A percentile compares a stretch with the other conserved stretches of the same genome.
Conservation (phyloP, 2,797 vertebrate genomes). For the Nannoperca australis region DNA sequence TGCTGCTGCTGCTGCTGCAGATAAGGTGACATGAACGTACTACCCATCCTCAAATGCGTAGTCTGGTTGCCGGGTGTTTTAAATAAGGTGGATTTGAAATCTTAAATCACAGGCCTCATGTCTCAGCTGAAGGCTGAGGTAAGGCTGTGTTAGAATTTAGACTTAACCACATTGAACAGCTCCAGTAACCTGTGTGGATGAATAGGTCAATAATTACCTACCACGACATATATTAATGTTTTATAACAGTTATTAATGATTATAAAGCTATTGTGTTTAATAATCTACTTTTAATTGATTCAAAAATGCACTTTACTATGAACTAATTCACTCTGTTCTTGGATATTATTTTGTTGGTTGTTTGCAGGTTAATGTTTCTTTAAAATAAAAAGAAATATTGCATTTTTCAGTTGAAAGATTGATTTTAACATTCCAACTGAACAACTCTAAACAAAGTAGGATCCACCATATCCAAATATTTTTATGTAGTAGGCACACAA, state of each 20-base stretch:
- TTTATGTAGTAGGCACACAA: neutral
- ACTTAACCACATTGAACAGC: neutral
- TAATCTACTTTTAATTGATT: constrained; percentile 55
- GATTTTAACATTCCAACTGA: neutral
- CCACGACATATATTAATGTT: constrained; percentile 45
- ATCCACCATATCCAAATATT: neutral
- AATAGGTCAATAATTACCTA: constrained; percentile 53
- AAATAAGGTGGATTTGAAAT: constrained; percentile 4
- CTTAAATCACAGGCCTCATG: neutral
- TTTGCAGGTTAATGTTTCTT: constrained; percentile 12
- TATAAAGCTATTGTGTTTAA: constrained; percentile 61
- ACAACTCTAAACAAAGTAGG: neutral
- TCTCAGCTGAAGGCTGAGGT: neutral
- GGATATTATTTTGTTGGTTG: constrained; percentile 14
- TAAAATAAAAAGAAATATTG: neutral
- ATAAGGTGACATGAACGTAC: neutral
- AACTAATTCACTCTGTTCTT: constrained; percentile 15
- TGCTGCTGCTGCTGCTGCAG: constrained; percentile 13
- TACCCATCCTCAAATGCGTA: neutral
- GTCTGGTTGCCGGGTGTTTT: neutral
- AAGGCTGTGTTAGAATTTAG: constrained; percentile 5
- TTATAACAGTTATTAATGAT: constrained; percentile 60
- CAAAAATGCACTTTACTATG: constrained; percentile 1
- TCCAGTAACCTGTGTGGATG: neutral
- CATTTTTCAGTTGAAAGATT: neutral